Conservation (phyloP, 2,113 vertebrate genomes). For the Datnioides undecimradiatus region DNA sequence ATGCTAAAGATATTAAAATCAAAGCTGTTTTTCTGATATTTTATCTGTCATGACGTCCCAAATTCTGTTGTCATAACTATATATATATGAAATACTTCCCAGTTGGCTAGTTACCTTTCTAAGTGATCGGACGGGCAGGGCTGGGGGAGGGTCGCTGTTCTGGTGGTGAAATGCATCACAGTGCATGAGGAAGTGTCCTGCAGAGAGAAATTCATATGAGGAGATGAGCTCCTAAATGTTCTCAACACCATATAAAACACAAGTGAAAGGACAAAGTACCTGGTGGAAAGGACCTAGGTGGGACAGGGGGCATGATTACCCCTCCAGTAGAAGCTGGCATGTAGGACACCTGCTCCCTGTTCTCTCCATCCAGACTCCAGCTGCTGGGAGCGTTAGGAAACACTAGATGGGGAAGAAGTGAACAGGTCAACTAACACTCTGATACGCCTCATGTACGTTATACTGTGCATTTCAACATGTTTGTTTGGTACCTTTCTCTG, state of each 20-base stretch:
- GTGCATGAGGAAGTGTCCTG: conserved; percentile 95
- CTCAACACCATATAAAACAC: not conserved
- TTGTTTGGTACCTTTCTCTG: conserved; percentile 91
- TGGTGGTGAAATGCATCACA: conserved; percentile 96
- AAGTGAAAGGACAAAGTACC: conserved; percentile 78
- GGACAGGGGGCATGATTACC: conserved; percentile 88
- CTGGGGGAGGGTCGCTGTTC: conserved; percentile 90
- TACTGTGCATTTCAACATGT: not conserved
- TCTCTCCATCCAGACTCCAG: conserved; percentile 95
- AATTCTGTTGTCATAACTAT: not conserved
- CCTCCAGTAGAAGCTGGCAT: conserved; percentile 88
- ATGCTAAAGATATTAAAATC: too few relatives aligned
- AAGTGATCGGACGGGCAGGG: conserved; percentile 91
- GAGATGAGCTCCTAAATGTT: too few relatives aligned
- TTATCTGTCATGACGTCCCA: not conserved
- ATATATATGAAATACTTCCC: not conserved
- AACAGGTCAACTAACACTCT: conserved; percentile 11
- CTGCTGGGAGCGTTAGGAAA: conserved; percentile 90
- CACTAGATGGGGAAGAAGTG: conserved; percentile 72
- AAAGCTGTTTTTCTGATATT: not conserved
- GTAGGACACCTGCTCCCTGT: conserved; percentile 91
- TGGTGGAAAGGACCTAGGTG: conserved; percentile 90
- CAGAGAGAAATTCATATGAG: conserved; percentile 4
- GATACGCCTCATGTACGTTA: not conserved
- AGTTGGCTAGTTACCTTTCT: conserved; percentile 86